Conservation (phyloP, 2,113 vertebrate species). For the Harpagus bidentatus region DNA sequence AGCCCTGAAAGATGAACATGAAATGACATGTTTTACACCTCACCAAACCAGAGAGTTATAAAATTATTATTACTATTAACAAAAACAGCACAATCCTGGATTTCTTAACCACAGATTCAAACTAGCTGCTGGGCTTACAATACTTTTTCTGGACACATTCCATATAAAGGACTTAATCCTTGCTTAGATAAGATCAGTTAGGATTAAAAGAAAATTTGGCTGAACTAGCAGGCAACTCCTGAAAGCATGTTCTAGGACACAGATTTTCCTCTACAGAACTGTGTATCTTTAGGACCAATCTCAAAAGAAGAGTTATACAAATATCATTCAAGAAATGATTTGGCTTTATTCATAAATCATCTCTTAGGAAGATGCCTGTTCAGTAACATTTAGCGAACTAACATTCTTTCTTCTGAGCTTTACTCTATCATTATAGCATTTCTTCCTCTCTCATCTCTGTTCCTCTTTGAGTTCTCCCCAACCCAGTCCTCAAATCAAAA, state of each 20-base stretch:
- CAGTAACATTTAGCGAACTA: not conserved
- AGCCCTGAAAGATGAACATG: not conserved
- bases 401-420: not conserved
- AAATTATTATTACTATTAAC: not conserved
- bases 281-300: not conserved
- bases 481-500: not conserved
- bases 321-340: not conserved
- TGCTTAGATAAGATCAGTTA: not conserved
- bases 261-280: not conserved
- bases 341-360: not conserved
- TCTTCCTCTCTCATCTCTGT: not conserved
- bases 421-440: not conserved
- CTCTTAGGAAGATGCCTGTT: not conserved
- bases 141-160: not conserved
- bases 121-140: not conserved
- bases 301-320: not conserved
- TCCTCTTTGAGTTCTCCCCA: not conserved
- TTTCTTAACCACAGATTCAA: not conserved
- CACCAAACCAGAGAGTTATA: not conserved
- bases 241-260: rapidly evolving
- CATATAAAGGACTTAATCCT: not conserved
- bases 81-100: not conserved
- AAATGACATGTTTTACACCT: not conserved
- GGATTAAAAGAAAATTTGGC: not conserved
- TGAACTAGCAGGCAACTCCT: not conserved